Percentiles rank a stretch among this genome's conserved stretches.
Conservation (phyloP, 2,113 vertebrate genomes). For the Gadus chalcogrammus region DNA sequence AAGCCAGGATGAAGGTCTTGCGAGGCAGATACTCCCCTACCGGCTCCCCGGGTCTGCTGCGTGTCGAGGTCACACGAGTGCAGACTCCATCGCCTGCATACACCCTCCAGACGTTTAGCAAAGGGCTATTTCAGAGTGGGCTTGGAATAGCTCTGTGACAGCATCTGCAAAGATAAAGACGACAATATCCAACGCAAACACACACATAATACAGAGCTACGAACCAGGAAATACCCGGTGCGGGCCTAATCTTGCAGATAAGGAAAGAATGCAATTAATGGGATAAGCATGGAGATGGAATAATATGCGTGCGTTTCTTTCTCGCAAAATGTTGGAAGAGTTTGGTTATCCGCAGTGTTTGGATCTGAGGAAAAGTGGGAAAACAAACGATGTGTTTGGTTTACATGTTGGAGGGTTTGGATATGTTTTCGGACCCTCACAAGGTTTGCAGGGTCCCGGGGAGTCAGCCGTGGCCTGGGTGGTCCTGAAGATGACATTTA, state of each 20-base stretch:
- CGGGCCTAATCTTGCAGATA: no score
- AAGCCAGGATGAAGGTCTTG: conserved; percentile 19
- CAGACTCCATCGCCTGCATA: conserved; percentile 23
- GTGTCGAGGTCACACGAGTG: conserved; percentile 36
- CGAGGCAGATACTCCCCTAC: conserved; percentile 22
- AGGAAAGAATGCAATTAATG: no score
- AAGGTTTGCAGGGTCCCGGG: not conserved
- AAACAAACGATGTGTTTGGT: no score
- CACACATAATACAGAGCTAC: not conserved
- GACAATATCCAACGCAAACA: conserved; percentile 4
- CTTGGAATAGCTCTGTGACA: conserved; percentile 25
- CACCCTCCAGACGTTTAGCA: conserved; percentile 24
- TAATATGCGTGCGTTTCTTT: no score
- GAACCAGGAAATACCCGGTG: not conserved
- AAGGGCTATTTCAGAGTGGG: conserved; percentile 32
- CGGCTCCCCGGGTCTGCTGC: conserved; percentile 30
- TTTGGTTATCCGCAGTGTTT: no score
- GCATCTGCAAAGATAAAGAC: conserved; percentile 22
- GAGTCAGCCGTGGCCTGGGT: not conserved
- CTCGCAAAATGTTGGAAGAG: no score
- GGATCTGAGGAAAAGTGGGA: no score
- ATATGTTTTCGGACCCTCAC: no score
- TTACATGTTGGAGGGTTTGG: no score
- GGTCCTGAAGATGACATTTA: conserved; percentile 19
- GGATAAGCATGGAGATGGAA: no score